phyloP scores from a whole-genome alignment of 2,797 vertebrate genomes.

The Tarsius wallacei region DNA sequence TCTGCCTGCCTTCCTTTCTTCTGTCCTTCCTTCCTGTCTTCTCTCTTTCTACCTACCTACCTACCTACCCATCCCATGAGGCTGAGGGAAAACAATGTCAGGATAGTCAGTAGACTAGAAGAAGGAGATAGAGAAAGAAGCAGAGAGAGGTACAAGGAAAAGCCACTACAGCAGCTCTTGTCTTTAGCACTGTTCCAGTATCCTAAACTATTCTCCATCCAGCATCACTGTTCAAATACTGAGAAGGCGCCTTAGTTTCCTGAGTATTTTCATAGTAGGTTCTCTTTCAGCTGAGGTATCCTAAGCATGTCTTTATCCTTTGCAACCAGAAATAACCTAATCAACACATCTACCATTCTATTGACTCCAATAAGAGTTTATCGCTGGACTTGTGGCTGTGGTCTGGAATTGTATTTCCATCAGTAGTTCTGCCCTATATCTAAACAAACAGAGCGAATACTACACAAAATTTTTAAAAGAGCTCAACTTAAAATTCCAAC shows the following conservation, averaged over 20 bases:
- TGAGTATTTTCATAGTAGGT: background rate
- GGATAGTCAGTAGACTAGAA: background rate
- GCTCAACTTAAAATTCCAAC: too few relatives aligned
- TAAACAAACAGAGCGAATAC: background rate
- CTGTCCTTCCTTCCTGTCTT: background rate
- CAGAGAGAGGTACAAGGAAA: constrained; percentile 30
- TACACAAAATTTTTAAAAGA: too few relatives aligned
- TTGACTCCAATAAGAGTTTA: constrained; percentile 17
- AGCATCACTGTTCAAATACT: background rate
- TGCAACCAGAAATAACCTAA: constrained; percentile 33
- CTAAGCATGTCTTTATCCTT: constrained; percentile 40
- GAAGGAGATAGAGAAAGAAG: background rate
- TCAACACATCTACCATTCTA: background rate
- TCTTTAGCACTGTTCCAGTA: background rate
- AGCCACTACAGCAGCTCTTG: background rate
- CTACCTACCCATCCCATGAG: background rate
- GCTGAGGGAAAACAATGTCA: background rate
- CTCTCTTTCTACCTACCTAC: background rate
- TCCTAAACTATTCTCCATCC: constrained; percentile 8
- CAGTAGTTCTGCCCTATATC: background rate
- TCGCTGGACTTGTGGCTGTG: background rate
- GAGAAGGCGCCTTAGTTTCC: background rate
- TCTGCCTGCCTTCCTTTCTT: background rate
- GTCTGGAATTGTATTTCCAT: constrained; percentile 28
- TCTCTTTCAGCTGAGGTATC: background rate